phyloP scores from a whole-genome alignment of 2,797 vertebrate genomes.

The Bryconaethiops microstoma region DNA sequence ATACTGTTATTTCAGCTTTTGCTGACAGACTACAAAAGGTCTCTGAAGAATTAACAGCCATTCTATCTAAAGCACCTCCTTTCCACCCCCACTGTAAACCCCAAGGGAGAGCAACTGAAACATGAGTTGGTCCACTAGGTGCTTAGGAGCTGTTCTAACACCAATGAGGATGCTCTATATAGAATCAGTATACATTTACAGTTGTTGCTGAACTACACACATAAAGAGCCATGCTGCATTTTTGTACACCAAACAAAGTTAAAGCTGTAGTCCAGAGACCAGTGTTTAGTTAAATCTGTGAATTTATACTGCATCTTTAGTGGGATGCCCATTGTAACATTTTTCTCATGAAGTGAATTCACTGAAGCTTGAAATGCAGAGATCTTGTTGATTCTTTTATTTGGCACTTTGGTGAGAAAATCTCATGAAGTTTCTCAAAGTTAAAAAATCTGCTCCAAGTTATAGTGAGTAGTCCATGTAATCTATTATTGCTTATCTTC shows the following conservation, averaged over 20 bases:
- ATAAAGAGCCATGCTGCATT: background rate
- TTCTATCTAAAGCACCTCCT: constrained; percentile 17
- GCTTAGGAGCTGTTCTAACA: background rate
- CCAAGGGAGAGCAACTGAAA: constrained; percentile 28
- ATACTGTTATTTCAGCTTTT: background rate
- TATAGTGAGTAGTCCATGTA: no score
- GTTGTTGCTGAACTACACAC: background rate
- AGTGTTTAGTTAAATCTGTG: background rate
- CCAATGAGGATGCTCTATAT: constrained; percentile 1
- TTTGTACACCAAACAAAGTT: background rate
- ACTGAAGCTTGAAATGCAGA: no score
- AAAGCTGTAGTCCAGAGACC: background rate
- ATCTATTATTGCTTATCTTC: no score
- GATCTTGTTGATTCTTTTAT: no score
- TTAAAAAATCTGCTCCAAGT: no score
- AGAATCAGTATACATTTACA: constrained; percentile 15
- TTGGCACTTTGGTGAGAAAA: no score
- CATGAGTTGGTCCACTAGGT: constrained; percentile 17
- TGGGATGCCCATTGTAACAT: no score
- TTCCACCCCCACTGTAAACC: constrained; percentile 22
- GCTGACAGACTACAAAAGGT: constrained; percentile 9
- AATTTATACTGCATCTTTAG: background rate
- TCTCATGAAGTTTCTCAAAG: no score
- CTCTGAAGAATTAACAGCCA: constrained; percentile 25
- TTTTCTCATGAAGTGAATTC: no score